Conservation (phyloP, 1,140 invertebrate species). For the Aphaenogaster ashmeadi region DNA sequence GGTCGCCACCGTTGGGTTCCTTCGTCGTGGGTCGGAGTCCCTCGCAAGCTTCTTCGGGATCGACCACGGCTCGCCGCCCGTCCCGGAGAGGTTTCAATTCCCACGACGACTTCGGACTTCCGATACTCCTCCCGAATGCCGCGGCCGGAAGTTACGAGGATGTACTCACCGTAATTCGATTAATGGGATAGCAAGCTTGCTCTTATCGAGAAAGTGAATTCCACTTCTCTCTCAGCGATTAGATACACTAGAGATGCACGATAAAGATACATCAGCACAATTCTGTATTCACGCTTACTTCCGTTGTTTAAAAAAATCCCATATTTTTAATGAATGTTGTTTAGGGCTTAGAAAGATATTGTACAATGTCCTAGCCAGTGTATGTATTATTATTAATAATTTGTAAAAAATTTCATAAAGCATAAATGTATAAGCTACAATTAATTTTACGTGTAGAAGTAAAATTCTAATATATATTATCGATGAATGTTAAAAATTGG, state of each 20-base stretch:
- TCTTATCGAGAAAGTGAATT: constrained; percentile 7
- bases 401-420: neutral
- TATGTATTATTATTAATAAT: neutral
- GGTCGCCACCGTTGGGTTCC: constrained; percentile 78
- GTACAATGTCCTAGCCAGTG: no score
- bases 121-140: constrained; percentile 46
- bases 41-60: constrained; percentile 73
- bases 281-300: neutral
- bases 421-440: neutral
- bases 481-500: neutral
- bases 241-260: neutral
- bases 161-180: constrained; percentile 45
- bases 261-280: neutral
- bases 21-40: constrained; percentile 72
- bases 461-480: neutral
- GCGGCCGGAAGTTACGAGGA: constrained; percentile 43
- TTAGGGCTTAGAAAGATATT: neutral
- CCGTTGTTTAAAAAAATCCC: no score
- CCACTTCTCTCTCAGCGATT: neutral
- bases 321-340: neutral
- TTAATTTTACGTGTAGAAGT: neutral
- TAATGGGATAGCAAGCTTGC: neutral
- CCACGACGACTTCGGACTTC: constrained; percentile 49
- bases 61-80: constrained; percentile 48
- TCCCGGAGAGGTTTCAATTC: constrained; percentile 73